phyloP scores from a whole-genome alignment of 2,113 vertebrate genomes.

The Vulpes ferrilata region DNA sequence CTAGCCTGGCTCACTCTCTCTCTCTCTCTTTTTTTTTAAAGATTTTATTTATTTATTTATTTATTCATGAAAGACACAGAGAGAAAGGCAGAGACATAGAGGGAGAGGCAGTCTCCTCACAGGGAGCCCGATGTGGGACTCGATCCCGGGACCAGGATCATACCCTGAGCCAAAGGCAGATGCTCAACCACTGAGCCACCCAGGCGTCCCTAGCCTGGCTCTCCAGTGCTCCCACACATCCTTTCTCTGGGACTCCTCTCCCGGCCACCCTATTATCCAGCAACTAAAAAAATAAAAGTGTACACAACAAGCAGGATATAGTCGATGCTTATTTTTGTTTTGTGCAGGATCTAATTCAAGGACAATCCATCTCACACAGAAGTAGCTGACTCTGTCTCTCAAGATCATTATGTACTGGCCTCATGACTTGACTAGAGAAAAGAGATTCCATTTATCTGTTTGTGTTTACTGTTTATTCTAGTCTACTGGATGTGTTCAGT shows the following conservation, averaged over 20 bases:
- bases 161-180: too few species aligned
- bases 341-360: neutral
- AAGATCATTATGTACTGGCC: neutral
- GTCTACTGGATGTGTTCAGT: neutral
- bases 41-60: too few species aligned
- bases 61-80: too few species aligned
- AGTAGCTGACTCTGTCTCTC: neutral
- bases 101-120: too few species aligned
- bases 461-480: constrained; percentile 27
- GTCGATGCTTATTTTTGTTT: neutral
- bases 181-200: too few species aligned
- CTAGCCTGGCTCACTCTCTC: neutral
- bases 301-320: neutral
- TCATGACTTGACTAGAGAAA: neutral
- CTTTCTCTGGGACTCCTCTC: neutral
- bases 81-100: too few species aligned
- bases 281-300: neutral
- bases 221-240: neutral
- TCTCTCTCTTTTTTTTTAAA: too few species aligned
- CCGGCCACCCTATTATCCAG: neutral
- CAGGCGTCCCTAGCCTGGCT: neutral
- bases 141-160: too few species aligned
- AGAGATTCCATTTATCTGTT: neutral
- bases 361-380: neutral
- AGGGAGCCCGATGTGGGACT: too few species aligned